phyloP scores from a whole-genome alignment of 2,797 vertebrate genomes.

The Hippoglossus hippoglossus region DNA sequence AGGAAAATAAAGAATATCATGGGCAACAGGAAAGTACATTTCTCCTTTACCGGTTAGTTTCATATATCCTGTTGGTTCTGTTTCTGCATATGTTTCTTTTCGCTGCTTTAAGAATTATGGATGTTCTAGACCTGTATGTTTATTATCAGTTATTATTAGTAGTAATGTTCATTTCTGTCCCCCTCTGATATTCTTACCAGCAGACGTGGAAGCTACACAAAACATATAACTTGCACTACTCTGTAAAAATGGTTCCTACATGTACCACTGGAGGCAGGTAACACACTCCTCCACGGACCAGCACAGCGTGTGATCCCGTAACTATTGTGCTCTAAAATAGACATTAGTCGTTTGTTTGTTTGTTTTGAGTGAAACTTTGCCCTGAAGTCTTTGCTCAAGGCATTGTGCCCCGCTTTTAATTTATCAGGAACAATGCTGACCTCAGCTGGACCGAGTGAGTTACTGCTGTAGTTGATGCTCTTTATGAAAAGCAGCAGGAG shows the following conservation, averaged over 20 bases:
- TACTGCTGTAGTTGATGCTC: conserved; percentile 69
- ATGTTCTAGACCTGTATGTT: neutral
- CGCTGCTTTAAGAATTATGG: neutral
- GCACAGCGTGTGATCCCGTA: neutral
- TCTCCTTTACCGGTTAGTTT: neutral
- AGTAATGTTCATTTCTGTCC: neutral
- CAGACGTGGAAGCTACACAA: neutral
- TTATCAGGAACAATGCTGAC: conserved; percentile 80
- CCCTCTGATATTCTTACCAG: neutral
- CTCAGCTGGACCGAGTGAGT: conserved; percentile 72
- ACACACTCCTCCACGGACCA: neutral
- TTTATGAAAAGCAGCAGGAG: conserved; percentile 45
- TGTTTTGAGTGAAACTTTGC: conserved; percentile 36
- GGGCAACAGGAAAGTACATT: neutral
- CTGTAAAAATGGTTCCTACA: neutral
- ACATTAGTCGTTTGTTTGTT: neutral
- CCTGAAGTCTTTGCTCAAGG: conserved; percentile 6
- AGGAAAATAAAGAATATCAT: neutral
- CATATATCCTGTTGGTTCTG: neutral
- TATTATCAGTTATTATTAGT: too few relatives aligned
- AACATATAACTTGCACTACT: neutral
- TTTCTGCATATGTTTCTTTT: neutral
- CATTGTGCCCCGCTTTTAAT: conserved; percentile 38
- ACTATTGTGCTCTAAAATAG: conserved; percentile 20
- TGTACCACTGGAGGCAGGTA: neutral